Evolutionary conservation across 2,888 invertebrate species (phyloP).

Genomic region (Eristalis pertinax): DNA sequence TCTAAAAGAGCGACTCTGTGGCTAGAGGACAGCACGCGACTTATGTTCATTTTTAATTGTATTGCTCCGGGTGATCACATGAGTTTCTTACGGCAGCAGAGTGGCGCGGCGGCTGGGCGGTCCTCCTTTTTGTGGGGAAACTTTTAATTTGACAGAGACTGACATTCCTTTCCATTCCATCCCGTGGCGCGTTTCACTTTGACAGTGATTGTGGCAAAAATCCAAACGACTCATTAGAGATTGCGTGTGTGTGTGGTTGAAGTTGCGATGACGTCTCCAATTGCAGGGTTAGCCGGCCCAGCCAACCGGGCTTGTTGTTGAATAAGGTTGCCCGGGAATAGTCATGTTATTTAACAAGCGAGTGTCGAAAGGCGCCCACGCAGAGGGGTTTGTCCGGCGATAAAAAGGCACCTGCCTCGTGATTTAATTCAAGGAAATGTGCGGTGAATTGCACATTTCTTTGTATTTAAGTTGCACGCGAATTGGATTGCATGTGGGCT

Average conservation of each 20-base stretch:
- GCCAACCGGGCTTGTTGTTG: neutral
- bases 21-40: constrained; percentile 5
- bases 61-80: constrained; percentile 52
- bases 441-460: constrained; percentile 43
- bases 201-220: constrained; percentile 7
- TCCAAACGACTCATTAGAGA: constrained; percentile 42
- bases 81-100: constrained; percentile 1
- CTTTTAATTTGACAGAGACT: constrained; percentile 66
- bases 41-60: constrained; percentile 56
- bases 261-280: constrained; percentile 48
- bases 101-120: neutral
- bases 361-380: constrained; percentile 61
- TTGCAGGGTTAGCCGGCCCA: constrained; percentile 42
- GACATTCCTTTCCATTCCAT: constrained; percentile 13
- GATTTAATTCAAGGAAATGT: constrained; percentile 52
- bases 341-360: constrained; percentile 68
- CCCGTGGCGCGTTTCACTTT: neutral
- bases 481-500: constrained; percentile 2
- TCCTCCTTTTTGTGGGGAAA: constrained; percentile 14
- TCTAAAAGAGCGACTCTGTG: neutral
- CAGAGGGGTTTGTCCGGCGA: constrained; percentile 38
- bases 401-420: constrained; percentile 25
- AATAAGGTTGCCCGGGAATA: constrained; percentile 13
- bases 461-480: constrained; percentile 37
- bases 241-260: constrained; percentile 46